Percentiles rank a stretch among this genome's conserved stretches.
phyloP scores from a whole-genome alignment of 2,113 vertebrate species.

The Acinonyx jubatus region DNA sequence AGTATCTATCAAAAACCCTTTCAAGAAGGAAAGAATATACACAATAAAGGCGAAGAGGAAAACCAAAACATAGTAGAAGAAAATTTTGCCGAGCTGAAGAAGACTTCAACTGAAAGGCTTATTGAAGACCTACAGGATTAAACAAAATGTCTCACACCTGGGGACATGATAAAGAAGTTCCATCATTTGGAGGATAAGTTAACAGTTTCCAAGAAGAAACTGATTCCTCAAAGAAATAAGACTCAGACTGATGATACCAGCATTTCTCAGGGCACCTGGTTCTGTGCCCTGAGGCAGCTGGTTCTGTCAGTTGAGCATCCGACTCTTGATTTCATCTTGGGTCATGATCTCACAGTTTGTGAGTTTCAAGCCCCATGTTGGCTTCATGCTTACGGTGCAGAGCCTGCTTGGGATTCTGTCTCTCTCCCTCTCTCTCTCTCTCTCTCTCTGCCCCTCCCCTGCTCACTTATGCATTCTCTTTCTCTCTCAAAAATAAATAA shows the following conservation, averaged over 20 bases:
- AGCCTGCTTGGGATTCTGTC: too few species aligned
- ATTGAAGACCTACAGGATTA: background rate
- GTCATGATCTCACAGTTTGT: too few species aligned
- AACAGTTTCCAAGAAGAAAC: background rate
- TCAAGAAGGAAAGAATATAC: background rate
- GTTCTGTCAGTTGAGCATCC: too few species aligned
- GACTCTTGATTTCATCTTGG: too few species aligned
- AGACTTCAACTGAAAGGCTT: background rate
- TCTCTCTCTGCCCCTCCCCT: too few species aligned
- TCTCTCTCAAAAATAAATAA: too few species aligned
- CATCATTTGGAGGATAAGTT: background rate
- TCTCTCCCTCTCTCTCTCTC: too few species aligned
- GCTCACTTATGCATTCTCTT: too few species aligned
- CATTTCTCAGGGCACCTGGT: background rate
- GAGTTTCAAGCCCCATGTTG: too few species aligned
- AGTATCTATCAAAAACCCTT: background rate
- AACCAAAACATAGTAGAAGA: background rate
- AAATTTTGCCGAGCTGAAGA: background rate
- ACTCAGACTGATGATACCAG: background rate
- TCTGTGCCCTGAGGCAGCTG: too few species aligned
- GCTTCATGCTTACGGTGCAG: too few species aligned
- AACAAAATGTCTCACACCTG: background rate
- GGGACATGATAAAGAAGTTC: background rate
- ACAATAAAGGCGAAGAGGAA: background rate
- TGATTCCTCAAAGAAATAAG: background rate